These are phyloP conservation scores for Agrilus mali DNA, from an alignment of 2,888 invertebrate genomes.

Conservation along the genomic window DNA sequence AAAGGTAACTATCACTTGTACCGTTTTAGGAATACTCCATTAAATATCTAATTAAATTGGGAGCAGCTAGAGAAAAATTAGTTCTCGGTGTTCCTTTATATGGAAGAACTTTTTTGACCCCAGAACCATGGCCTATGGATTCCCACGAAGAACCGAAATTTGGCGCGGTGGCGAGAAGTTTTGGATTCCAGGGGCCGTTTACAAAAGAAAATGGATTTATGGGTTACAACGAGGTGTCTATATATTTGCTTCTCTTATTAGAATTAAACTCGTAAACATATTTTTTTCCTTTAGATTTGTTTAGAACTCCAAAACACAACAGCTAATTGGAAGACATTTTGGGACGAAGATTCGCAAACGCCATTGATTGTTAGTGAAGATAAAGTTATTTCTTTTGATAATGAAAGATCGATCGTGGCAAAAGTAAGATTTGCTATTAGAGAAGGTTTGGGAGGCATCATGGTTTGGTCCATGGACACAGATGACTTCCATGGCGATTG, in stretches of 20 bases:
- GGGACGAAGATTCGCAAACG: constrained; percentile 56
- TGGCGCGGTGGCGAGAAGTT: constrained; percentile 40
- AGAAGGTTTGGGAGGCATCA: constrained; percentile 59
- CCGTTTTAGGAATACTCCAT: constrained; percentile 55
- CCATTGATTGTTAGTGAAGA: constrained; percentile 48
- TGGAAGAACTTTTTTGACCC: constrained; percentile 63
- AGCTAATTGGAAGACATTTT: constrained; percentile 51
- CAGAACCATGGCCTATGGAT: constrained; percentile 21
- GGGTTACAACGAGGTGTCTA: constrained; percentile 72
- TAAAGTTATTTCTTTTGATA: constrained; percentile 64
- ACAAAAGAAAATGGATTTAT: constrained; percentile 72
- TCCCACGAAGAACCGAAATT: constrained; percentile 31
- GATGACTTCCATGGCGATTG: constrained; percentile 74
- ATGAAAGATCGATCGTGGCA: constrained; percentile 55
- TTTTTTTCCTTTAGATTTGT: constrained; percentile 44
- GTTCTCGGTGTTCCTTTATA: constrained; percentile 76
- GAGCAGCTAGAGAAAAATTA: constrained; percentile 63
- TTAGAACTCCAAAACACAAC: constrained; percentile 44
- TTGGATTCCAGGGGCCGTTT: constrained; percentile 64
- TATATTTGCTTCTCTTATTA: not conserved
- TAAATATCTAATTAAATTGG: constrained; percentile 58
- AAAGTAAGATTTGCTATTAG: constrained; percentile 59
- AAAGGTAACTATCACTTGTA: not conserved
- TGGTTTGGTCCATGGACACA: constrained; percentile 85
- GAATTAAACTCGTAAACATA: not conserved